Evolutionary conservation across 2,888 invertebrate species (phyloP), one percentile per base, ranked within the genome.

Genomic region (Parochlus steinenii): DNA sequence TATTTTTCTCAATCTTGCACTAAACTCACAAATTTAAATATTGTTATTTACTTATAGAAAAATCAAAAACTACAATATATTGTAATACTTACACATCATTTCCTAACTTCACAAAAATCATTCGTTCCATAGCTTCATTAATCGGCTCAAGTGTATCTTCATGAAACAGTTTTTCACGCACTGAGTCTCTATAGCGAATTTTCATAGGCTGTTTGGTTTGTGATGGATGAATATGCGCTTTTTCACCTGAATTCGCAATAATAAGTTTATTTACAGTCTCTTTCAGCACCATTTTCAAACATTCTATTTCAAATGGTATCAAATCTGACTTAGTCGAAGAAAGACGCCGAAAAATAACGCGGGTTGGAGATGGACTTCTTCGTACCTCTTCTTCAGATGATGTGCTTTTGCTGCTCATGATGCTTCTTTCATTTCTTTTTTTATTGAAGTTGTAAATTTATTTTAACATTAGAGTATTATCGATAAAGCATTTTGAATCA

Each of bases 141-240:
- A 36, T 36, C 5, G 36, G 36, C 18, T 36, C 36, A 4, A 36
- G 17, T 4, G 36, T 36, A 15, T 36, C 36, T 8, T 36, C 36
- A 16, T 36, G 36, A 17, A 36, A 36, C 16, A 36, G 17, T 16
- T 36, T 36, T 6, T 36, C 36, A 7, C 36, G 28, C n/a, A n/a
- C n/a, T 15, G 36, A 36, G 16, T 36, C 36, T 14, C 36, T 29
- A 36, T 36, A 36, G 7, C 36, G 36, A 18, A 36, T 36, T 14
- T 36, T 36, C 36, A 36, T 36, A 11, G 36, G 36, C 24, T 30
- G 14, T 23, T 30, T 29, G 11, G 36, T 30, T 5, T 36, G 30
- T 6, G 36, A 36, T 24, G 32, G 32, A 32, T 32, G 32, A 11
- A 22, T 22, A 10, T 15, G 18, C 17, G 30, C 4, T 14, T 36